A percentile compares a stretch with the other conserved stretches of the same genome.
Conservation (phyloP, 1,140 invertebrate species). For the Zaprionus ghesquierei region DNA sequence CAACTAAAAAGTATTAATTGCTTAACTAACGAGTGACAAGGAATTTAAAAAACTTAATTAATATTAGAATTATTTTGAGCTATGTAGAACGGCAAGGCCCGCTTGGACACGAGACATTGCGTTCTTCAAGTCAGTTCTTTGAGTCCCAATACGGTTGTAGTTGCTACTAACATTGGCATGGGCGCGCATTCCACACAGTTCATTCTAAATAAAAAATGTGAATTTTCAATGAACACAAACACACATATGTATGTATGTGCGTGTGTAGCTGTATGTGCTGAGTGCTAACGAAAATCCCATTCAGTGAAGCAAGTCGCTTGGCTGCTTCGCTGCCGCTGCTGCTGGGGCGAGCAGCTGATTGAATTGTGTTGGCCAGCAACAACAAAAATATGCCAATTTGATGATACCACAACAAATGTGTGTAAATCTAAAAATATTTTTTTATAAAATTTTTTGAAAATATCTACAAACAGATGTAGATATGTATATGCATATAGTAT, state of each 20-base stretch:
- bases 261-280: background rate
- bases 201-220: constrained; percentile 10
- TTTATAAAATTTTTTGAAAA: constrained; percentile 61
- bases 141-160: background rate
- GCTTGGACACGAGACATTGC: background rate
- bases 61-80: background rate
- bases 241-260: background rate
- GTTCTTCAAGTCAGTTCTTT: background rate
- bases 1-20: constrained; percentile 15
- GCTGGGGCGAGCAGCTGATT: constrained; percentile 67
- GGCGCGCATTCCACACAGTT: background rate
- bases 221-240: constrained; percentile 20
- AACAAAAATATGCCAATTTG: constrained; percentile 78
- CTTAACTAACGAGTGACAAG: background rate
- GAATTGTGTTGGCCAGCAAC: constrained; percentile 76
- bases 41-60: constrained; percentile 8
- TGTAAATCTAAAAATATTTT: constrained; percentile 72
- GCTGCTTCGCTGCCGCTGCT: constrained; percentile 6
- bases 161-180: background rate
- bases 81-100: no score
- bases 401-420: constrained; percentile 80
- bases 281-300: constrained; percentile 38
- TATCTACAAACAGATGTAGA: constrained; percentile 26
- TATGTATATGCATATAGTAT: constrained; percentile 11
- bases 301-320: constrained; percentile 48